These are phyloP conservation scores for Bombus soroeensis DNA, from an alignment of 1,140 invertebrate species.

Conservation along the genomic window DNA sequence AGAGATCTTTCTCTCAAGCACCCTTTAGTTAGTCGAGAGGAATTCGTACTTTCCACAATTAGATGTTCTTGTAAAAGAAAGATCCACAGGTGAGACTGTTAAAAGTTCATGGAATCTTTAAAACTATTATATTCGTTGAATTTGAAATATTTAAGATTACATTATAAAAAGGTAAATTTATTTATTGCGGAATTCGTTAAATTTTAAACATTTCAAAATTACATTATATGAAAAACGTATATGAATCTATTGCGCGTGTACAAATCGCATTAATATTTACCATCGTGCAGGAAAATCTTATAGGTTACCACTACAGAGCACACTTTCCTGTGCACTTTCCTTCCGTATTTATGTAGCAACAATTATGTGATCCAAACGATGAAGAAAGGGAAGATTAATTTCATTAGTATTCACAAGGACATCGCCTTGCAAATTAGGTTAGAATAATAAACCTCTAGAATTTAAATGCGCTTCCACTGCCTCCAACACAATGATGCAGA, in stretches of 20 bases:
- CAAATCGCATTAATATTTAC: neutral
- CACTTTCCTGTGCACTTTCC: constrained; percentile 40
- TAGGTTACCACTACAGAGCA: neutral
- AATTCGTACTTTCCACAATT: no score
- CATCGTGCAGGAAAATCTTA: neutral
- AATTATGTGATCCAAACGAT: constrained; percentile 42
- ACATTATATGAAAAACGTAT: neutral
- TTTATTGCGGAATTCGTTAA: neutral
- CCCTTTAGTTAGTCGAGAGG: neutral
- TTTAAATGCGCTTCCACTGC: neutral
- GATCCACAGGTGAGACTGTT: neutral
- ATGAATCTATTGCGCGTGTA: neutral
- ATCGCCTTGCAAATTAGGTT: constrained; percentile 2
- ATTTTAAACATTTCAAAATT: neutral
- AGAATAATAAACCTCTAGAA: neutral
- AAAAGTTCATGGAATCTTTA: neutral
- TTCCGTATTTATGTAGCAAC: constrained; percentile 52
- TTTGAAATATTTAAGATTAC: neutral
- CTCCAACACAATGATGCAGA: neutral
- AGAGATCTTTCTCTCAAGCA: neutral
- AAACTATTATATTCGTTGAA: neutral
- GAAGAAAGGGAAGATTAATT: constrained; percentile 11
- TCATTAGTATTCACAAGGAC: neutral
- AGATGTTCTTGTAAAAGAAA: neutral
- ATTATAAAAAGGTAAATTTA: neutral